Base-by-base conservation (phyloP, 2,797 vertebrate species). In the Chelmon rostratus region DNA sequence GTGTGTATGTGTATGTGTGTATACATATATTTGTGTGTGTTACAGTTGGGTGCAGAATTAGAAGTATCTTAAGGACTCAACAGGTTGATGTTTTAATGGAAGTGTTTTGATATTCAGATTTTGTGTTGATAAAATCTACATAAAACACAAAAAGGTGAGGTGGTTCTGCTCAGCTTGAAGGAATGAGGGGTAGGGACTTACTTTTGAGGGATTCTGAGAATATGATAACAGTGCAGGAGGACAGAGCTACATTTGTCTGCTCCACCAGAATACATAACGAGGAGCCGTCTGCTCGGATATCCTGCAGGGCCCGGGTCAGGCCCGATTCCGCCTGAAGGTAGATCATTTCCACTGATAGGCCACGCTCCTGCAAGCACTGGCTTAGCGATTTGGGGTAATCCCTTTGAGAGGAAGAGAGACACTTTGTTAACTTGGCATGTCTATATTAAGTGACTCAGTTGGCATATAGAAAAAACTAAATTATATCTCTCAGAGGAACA, bases 161-260 rank as follows among this genome's bases (percentile, higher is more conserved):
- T n/a, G 63, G 65, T 78, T 79, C 81, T 50, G 52, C 69, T 66
- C 68, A 50, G 59, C 49, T 69, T 79, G 58, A 84, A 87, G 85
- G 69, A 84, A 64, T 71, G 87, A 84, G 86, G 89, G 88, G 82
- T 73, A 68, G 75, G 84, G 92, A 96, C 94, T 96, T 96, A 96
- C 95, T 97, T 96, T 96, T 96, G 93, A 97, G 86, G 91, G 95
- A 96, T 76, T 95, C 94, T 90, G 94, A 95, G 96, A 96, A 94
- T 92, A 95, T 93, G 92, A 96, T 95, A 88, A 96, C 90, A 79
- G 95, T 95, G 91, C 95, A 97, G 90, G 95, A 96, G 77, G 89
- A 94, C 82, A 95, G 93, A 76, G 93, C 91, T 93, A 95, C 54
- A 40, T 94, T 95, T 92, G 93, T 95, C 92, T 95, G 95, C 91